Evolutionary conservation across 2,797 vertebrate genomes (phyloP).

Genomic region (Remorina albescens): DNA sequence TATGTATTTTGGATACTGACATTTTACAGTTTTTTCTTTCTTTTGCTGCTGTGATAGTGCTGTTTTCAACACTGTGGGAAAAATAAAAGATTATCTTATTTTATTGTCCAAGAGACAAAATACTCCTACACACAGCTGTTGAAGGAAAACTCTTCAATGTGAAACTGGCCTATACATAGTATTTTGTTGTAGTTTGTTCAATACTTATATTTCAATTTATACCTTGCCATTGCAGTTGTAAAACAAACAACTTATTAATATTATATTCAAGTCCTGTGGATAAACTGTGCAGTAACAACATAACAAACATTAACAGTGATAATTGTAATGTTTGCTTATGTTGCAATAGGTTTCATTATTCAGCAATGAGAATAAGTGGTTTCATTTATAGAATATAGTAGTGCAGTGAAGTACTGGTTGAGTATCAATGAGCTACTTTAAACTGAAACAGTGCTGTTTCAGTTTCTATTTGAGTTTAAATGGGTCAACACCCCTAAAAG

Average conservation of each 20-base stretch:
- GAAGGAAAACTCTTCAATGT: too few species aligned
- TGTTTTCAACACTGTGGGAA: too few species aligned
- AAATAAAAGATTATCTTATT: too few species aligned
- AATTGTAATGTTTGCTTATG: neutral
- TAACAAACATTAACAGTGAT: neutral
- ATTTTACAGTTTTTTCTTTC: too few species aligned
- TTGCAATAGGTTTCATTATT: conserved; percentile 1
- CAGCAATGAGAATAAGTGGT: neutral
- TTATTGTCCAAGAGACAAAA: too few species aligned
- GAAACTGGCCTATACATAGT: neutral
- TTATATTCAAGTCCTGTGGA: neutral
- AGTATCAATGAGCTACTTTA: neutral
- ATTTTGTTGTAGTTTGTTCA: neutral
- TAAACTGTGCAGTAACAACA: neutral
- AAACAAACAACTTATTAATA: neutral
- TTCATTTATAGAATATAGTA: neutral
- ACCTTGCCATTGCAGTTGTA: neutral
- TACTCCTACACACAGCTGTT: too few species aligned
- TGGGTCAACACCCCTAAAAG: too few species aligned
- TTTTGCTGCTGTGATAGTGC: too few species aligned
- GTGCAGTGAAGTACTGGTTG: neutral
- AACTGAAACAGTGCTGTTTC: neutral
- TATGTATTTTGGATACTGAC: too few species aligned
- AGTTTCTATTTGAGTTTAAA: neutral
- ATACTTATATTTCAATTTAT: neutral